Conservation (phyloP, 1,140 invertebrate genomes). For the Scaptomyza pallida region DNA sequence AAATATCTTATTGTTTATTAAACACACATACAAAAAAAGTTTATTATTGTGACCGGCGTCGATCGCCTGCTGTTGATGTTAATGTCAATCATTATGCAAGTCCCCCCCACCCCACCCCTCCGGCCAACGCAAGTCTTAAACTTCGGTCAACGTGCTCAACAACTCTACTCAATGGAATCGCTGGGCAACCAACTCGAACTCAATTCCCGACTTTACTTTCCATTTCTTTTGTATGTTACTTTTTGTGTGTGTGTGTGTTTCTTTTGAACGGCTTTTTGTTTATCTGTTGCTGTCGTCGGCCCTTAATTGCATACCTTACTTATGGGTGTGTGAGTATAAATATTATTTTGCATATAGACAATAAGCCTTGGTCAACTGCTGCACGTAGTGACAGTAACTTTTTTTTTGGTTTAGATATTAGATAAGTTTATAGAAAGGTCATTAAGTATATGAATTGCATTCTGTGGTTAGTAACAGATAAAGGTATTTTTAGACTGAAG, state of each 20-base stretch:
- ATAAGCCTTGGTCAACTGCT: slow-evolving; percentile 50
- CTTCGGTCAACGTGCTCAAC: slow-evolving; percentile 64
- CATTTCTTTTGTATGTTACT: slow-evolving; percentile 71
- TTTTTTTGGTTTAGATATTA: slow-evolving; percentile 14
- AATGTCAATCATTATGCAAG: slow-evolving; percentile 80
- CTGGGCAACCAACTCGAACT: slow-evolving; percentile 3
- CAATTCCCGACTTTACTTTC: slow-evolving; percentile 61
- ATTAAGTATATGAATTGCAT: background rate
- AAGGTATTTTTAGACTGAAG: too few relatives aligned
- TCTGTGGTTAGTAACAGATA: too few relatives aligned
- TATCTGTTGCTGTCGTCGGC: slow-evolving; percentile 63
- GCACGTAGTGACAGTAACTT: background rate
- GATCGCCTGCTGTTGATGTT: slow-evolving; percentile 15
- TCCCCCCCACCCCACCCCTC: too few relatives aligned
- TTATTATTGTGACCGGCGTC: slow-evolving; percentile 37
- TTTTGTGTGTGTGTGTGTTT: slow-evolving; percentile 40
- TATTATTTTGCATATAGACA: slow-evolving; percentile 46
- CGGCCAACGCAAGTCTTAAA: too few relatives aligned
- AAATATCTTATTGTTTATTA: slow-evolving; percentile 69
- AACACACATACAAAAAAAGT: slow-evolving; percentile 47
- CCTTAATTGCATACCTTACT: slow-evolving; percentile 44
- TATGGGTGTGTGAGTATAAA: background rate
- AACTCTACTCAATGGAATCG: slow-evolving; percentile 42
- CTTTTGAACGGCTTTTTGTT: slow-evolving; percentile 34
- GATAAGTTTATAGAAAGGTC: background rate